Evolutionary conservation across 2,113 vertebrate genomes (phyloP).

Genomic region (Corapipo altera): DNA sequence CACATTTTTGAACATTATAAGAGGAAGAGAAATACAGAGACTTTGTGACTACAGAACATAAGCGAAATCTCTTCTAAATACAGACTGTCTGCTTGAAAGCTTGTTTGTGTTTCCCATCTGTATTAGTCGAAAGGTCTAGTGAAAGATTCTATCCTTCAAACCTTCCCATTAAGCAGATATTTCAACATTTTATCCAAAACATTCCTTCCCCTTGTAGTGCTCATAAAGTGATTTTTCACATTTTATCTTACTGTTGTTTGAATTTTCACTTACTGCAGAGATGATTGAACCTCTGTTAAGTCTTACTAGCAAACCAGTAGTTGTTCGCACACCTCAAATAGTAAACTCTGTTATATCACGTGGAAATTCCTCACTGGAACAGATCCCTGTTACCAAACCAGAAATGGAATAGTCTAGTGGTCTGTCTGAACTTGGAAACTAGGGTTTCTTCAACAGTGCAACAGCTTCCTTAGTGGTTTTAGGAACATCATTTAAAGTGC

Average conservation of each 20-base stretch:
- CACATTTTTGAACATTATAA: neutral
- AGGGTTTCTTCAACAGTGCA: neutral
- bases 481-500: neutral
- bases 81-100: neutral
- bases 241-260: neutral
- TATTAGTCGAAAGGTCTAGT: neutral
- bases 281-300: neutral
- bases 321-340: neutral
- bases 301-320: neutral
- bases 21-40: neutral
- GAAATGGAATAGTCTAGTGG: neutral
- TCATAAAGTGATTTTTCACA: neutral
- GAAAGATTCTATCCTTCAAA: neutral
- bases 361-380: neutral
- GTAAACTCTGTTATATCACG: neutral
- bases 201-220: neutral
- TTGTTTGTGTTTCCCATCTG: neutral
- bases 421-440: neutral
- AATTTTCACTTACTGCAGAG: neutral
- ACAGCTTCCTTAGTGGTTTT: neutral
- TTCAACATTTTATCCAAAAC: neutral
- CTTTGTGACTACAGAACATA: neutral
- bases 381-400: neutral
- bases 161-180: neutral
- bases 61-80: neutral